These are phyloP conservation scores for Lophotriccus pileatus DNA, from an alignment of 2,797 vertebrate genomes.

Conservation along the genomic window DNA sequence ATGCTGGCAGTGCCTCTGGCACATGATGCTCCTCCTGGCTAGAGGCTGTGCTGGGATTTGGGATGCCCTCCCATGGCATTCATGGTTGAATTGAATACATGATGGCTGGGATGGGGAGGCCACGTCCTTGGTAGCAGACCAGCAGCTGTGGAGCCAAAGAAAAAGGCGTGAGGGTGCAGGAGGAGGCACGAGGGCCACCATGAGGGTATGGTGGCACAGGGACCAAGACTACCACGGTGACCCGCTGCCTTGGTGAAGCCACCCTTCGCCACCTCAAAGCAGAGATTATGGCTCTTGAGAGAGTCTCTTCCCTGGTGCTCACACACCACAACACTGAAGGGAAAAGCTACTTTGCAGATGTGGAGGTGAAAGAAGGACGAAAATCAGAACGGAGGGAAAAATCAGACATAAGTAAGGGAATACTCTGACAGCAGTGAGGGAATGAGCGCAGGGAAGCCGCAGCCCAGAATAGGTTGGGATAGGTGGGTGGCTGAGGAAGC, in stretches of 20 bases:
- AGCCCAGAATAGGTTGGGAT: background rate
- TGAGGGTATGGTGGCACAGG: accelerated
- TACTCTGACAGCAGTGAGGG: background rate
- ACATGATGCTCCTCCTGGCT: accelerated
- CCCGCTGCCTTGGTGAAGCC: background rate
- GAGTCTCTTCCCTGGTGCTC: background rate
- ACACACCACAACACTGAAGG: accelerated
- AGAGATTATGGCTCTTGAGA: accelerated
- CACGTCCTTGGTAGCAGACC: background rate
- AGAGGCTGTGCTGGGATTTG: background rate
- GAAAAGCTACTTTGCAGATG: background rate
- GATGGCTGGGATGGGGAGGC: accelerated
- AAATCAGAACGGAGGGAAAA: background rate
- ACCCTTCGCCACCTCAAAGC: background rate
- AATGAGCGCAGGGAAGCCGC: background rate
- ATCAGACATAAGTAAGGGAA: background rate
- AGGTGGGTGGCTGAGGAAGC: background rate
- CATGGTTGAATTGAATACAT: accelerated
- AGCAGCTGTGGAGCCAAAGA: background rate
- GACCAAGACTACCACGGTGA: background rate
- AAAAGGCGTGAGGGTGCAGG: accelerated
- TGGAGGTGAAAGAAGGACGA: background rate
- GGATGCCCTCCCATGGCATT: background rate
- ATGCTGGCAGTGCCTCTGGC: background rate
- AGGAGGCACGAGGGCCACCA: accelerated